Percentiles rank a stretch among this genome's conserved stretches.
These are phyloP conservation scores for Etheostoma spectabile DNA, from an alignment of 2,113 vertebrate genomes.

Conservation along the genomic window DNA sequence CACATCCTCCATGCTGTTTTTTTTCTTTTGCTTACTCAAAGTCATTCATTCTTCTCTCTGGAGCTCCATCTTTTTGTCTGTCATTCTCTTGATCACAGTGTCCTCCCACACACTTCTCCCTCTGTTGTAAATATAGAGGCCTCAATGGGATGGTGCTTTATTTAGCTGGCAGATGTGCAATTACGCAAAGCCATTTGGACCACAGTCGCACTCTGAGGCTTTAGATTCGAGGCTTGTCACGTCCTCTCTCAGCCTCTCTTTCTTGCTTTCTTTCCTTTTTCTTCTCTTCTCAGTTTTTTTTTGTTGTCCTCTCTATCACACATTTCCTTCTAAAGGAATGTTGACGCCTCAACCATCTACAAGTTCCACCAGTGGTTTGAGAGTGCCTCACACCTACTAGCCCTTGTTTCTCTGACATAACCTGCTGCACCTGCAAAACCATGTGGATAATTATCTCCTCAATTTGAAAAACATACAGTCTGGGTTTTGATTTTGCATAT, in stretches of 20 bases:
- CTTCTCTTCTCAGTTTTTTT: not conserved
- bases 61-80: conserved; percentile 28
- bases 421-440: conserved; percentile 63
- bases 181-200: conserved; percentile 69
- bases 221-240: conserved; percentile 25
- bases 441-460: conserved; percentile 43
- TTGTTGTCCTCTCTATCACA: not conserved
- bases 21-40: conserved; percentile 30
- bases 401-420: conserved; percentile 51
- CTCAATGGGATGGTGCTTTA: conserved; percentile 65
- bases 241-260: conserved; percentile 24
- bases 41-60: conserved; percentile 55
- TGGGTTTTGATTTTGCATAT: conserved; percentile 59
- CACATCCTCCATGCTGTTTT: conserved; percentile 40
- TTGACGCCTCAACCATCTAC: conserved; percentile 20
- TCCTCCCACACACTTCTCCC: conserved; percentile 68
- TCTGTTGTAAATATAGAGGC: conserved; percentile 74
- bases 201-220: conserved; percentile 57
- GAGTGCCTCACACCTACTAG: conserved; percentile 42
- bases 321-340: not conserved
- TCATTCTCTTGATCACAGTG: conserved; percentile 47
- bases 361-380: conserved; percentile 3
- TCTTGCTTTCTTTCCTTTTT: not conserved
- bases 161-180: conserved; percentile 79
- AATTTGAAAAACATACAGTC: conserved; percentile 54